phyloP scores from a whole-genome alignment of 2,797 vertebrate species.

The Otolemur crassicaudatus region DNA sequence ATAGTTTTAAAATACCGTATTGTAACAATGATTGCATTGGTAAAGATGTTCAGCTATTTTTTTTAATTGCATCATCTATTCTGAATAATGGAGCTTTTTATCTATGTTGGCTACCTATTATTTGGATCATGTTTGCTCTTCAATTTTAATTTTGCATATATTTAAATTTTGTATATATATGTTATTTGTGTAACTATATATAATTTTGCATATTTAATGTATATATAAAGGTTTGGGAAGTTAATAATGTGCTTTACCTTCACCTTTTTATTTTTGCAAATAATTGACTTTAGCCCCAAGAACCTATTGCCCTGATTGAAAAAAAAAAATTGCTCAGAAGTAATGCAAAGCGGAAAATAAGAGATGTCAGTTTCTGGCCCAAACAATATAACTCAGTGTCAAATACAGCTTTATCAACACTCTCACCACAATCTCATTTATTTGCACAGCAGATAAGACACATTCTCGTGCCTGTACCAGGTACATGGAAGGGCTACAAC shows the following conservation, averaged over 20 bases:
- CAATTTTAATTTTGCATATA: not conserved
- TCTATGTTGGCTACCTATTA: not conserved
- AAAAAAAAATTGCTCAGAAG: conserved; percentile 31
- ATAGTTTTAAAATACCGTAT: not conserved
- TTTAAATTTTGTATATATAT: not conserved
- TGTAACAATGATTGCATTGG: not conserved
- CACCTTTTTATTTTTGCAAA: not conserved
- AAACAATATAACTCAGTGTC: not conserved
- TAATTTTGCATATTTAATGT: not conserved
- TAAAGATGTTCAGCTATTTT: not conserved
- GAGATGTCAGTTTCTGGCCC: not conserved
- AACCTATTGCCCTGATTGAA: not conserved
- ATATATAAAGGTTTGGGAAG: not conserved
- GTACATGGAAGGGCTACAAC: not conserved
- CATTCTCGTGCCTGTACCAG: not conserved
- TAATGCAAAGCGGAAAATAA: conserved; percentile 3
- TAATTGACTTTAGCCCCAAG: not conserved
- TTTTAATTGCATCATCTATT: not conserved
- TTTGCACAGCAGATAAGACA: not conserved
- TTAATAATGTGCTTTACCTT: not conserved
- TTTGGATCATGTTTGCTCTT: not conserved
- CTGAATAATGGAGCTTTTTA: not conserved
- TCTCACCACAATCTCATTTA: not conserved
- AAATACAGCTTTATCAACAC: not conserved
- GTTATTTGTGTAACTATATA: not conserved